These are phyloP conservation scores for Poliocrania exsul DNA, from an alignment of 2,797 vertebrate genomes.

Conservation along the genomic window DNA sequence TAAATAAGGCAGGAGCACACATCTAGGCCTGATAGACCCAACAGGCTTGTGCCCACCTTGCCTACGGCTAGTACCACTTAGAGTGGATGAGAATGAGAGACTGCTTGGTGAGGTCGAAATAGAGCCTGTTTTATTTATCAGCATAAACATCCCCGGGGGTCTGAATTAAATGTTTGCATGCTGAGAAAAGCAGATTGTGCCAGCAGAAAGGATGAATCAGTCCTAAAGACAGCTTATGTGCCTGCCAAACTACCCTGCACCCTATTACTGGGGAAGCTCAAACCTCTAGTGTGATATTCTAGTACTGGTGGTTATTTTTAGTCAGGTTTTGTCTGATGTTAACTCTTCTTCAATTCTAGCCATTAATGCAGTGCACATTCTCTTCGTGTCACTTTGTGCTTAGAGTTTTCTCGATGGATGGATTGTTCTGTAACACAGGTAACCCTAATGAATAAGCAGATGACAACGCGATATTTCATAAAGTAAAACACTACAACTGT, in stretches of 20 bases:
- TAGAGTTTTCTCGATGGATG: neutral
- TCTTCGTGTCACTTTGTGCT: slow-evolving; percentile 27
- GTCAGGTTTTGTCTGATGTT: neutral
- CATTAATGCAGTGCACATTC: neutral
- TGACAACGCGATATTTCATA: neutral
- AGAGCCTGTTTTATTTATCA: neutral
- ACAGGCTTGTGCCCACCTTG: neutral
- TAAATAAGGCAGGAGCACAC: neutral
- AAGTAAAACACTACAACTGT: neutral
- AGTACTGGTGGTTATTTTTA: slow-evolving; percentile 19
- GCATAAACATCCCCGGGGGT: neutral
- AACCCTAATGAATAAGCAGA: slow-evolving; percentile 49
- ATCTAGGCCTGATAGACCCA: neutral
- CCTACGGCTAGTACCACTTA: neutral
- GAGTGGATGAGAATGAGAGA: neutral
- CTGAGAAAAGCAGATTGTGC: slow-evolving; percentile 27
- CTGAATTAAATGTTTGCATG: neutral
- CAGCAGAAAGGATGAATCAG: slow-evolving; percentile 47
- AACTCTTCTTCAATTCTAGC: neutral
- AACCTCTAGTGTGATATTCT: neutral
- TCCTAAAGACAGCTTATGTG: neutral
- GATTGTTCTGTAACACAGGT: slow-evolving; percentile 10
- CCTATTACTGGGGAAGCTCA: neutral
- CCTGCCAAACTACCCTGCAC: neutral
- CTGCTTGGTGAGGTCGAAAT: neutral